A percentile compares a stretch with the other conserved stretches of the same genome.
phyloP scores from a whole-genome alignment of 2,113 vertebrate species.

The Irena cyanogastra region DNA sequence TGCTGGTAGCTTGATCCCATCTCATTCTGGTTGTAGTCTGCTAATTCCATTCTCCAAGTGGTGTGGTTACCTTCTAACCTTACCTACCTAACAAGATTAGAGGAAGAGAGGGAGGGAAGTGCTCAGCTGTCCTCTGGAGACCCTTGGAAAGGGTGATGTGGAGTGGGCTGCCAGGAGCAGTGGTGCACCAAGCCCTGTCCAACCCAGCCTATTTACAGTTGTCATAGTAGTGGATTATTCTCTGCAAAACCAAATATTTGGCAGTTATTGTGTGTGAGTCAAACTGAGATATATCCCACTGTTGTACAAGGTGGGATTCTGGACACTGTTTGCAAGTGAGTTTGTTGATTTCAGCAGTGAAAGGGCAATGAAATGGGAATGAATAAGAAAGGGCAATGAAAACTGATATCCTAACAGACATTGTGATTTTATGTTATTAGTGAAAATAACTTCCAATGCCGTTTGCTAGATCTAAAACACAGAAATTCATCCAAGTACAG shows the following conservation, averaged over 20 bases:
- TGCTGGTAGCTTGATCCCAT: background rate
- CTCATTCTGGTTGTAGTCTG: background rate
- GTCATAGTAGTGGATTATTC: background rate
- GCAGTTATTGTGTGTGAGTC: background rate
- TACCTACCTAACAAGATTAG: slow-evolving; percentile 42
- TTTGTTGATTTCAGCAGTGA: background rate
- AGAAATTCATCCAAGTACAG: background rate
- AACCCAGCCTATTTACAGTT: background rate
- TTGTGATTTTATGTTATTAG: slow-evolving; percentile 3
- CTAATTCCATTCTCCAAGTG: slow-evolving; percentile 14
- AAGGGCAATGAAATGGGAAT: slow-evolving; percentile 21
- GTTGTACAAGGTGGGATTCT: background rate
- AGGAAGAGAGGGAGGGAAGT: background rate
- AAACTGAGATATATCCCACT: background rate
- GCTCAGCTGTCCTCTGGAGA: background rate
- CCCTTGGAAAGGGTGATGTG: background rate
- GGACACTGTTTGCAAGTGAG: background rate
- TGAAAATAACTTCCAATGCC: background rate
- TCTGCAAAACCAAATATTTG: slow-evolving; percentile 4
- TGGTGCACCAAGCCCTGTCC: background rate
- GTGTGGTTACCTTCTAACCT: background rate
- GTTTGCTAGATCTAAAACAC: background rate
- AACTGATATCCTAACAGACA: background rate
- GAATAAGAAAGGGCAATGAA: slow-evolving; percentile 1
- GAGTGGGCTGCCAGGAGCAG: background rate